Evolutionary conservation across 2,113 vertebrate genomes (phyloP).

Genomic region (Scomber colias): DNA sequence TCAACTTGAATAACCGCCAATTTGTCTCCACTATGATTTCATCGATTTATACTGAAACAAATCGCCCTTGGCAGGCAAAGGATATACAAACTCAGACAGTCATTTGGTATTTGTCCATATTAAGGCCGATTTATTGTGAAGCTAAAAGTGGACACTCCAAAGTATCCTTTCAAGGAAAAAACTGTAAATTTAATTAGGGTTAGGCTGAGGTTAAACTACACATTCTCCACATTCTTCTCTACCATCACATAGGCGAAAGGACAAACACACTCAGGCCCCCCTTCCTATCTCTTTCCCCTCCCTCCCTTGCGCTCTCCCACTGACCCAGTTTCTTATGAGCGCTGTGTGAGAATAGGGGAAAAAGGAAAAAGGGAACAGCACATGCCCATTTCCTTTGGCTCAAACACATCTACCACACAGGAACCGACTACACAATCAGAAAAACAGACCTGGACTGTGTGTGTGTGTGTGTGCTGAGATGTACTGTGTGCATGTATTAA

Average conservation of each 20-base stretch:
- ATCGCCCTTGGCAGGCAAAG: conserved; percentile 21
- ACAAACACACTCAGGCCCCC: conserved; percentile 42
- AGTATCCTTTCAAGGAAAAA: conserved; percentile 66
- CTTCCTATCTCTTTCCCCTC: conserved; percentile 10
- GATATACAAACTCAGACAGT: conserved; percentile 44
- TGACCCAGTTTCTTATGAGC: conserved; percentile 78
- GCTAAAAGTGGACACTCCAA: conserved; percentile 28
- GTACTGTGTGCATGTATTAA: background rate
- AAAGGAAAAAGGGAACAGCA: conserved; percentile 60
- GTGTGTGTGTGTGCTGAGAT: background rate
- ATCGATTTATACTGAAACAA: conserved; percentile 45
- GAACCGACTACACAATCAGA: conserved; percentile 43
- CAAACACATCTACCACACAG: conserved; percentile 58
- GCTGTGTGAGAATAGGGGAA: conserved; percentile 57
- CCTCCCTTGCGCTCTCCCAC: conserved; percentile 58
- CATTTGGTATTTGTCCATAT: conserved; percentile 67
- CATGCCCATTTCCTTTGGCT: conserved; percentile 75
- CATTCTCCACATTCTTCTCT: conserved; percentile 67
- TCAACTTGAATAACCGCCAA: conserved; percentile 31
- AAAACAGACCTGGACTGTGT: conserved; percentile 27
- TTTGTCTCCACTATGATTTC: conserved; percentile 18
- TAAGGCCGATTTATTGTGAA: conserved; percentile 39
- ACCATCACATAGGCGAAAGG: conserved; percentile 60
- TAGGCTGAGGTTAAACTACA: conserved; percentile 56
- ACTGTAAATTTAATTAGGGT: conserved; percentile 44